These are phyloP conservation scores for Loriculus beryllinus DNA, from an alignment of 2,797 vertebrate species.

Conservation along the genomic window DNA sequence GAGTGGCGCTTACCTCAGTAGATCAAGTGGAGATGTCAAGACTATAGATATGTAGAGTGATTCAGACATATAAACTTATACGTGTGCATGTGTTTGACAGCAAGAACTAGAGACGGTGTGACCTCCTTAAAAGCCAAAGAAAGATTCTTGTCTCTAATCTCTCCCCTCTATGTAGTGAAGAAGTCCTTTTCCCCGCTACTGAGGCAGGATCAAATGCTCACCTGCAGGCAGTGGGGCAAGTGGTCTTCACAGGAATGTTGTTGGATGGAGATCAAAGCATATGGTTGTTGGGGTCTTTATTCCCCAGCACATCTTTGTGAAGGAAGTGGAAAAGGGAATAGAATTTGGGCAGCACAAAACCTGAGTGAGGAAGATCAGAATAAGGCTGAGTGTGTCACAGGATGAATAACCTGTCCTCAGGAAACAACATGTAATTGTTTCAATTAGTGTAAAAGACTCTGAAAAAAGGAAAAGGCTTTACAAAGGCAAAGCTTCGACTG, in stretches of 20 bases:
- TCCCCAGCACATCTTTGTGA: background rate
- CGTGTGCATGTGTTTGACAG: accelerated
- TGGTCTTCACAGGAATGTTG: background rate
- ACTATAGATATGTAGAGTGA: accelerated
- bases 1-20: no score
- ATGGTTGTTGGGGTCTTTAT: accelerated
- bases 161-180: background rate
- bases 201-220: background rate
- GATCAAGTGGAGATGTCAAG: background rate
- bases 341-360: background rate
- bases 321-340: background rate
- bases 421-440: background rate
- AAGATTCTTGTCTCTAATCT: background rate
- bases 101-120: background rate
- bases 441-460: background rate
- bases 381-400: background rate
- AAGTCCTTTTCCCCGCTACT: background rate
- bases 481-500: background rate
- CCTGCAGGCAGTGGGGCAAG: background rate
- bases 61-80: accelerated
- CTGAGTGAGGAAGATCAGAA: background rate
- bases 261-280: background rate
- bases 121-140: background rate
- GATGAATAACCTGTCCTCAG: background rate
- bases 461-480: background rate